phyloP scores from a whole-genome alignment of 2,888 invertebrate species.

The Agrilus mali region DNA sequence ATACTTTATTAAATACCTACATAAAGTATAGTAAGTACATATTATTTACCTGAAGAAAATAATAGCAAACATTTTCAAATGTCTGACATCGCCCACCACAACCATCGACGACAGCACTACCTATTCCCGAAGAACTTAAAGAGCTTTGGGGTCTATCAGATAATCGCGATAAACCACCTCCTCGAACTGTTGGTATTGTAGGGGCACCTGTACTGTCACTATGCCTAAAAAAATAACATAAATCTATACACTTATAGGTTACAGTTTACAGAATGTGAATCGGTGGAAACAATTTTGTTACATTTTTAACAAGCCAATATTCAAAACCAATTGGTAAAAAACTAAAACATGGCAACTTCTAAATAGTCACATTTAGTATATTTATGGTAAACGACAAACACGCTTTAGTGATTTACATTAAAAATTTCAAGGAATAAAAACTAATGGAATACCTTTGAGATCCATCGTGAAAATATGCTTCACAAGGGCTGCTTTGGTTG shows the following conservation, averaged over 20 bases:
- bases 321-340: too few species aligned
- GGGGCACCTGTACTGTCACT: too few species aligned
- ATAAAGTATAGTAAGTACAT: background rate
- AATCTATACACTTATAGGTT: too few species aligned
- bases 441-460: constrained; percentile 8
- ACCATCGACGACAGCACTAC: constrained; percentile 45
- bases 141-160: constrained; percentile 29
- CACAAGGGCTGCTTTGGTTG: constrained; percentile 9
- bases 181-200: background rate
- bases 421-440: background rate
- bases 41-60: constrained; percentile 47
- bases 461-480: constrained; percentile 6
- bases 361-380: too few species aligned
- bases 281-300: too few species aligned
- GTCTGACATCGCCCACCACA: constrained; percentile 58
- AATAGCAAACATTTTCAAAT: constrained; percentile 59
- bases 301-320: too few species aligned
- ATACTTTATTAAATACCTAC: background rate
- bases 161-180: constrained; percentile 10
- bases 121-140: constrained; percentile 27
- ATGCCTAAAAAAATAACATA: too few species aligned
- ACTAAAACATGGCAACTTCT: too few species aligned
- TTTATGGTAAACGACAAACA: background rate
- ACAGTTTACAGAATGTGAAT: too few species aligned
- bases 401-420: background rate